Conservation (phyloP, 2,113 vertebrate species). For the Ramphastos sulfuratus region DNA sequence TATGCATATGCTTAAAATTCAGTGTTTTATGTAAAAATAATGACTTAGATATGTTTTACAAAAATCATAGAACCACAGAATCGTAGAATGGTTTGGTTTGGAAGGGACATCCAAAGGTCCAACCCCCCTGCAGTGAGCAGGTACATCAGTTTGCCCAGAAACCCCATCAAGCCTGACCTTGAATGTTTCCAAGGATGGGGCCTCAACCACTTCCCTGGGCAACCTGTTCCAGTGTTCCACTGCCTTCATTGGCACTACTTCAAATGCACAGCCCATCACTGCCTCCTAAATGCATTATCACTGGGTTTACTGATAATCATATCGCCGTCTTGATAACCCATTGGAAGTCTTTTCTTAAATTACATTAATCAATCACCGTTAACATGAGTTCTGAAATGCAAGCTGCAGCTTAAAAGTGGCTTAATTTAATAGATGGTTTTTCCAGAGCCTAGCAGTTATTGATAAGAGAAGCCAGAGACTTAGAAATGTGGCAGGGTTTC, state of each 20-base stretch:
- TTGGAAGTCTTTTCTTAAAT: slow-evolving; percentile 48
- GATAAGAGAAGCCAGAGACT: slow-evolving; percentile 27
- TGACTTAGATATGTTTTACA: background rate
- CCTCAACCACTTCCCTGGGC: too few relatives aligned
- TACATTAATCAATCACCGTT: slow-evolving; percentile 56
- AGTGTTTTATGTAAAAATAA: background rate
- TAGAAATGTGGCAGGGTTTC: slow-evolving; percentile 43
- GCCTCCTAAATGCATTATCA: background rate
- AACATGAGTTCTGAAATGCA: slow-evolving; percentile 40
- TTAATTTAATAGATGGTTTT: slow-evolving; percentile 61
- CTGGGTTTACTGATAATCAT: slow-evolving; percentile 19
- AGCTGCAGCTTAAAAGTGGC: slow-evolving; percentile 50
- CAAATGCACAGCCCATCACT: background rate
- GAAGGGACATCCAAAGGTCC: too few relatives aligned
- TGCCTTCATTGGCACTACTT: background rate
- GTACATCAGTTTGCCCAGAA: too few relatives aligned
- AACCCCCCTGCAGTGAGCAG: too few relatives aligned
- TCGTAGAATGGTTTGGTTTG: too few relatives aligned
- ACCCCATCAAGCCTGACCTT: too few relatives aligned
- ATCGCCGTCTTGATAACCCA: background rate
- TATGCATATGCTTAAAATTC: background rate
- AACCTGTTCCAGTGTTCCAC: too few relatives aligned
- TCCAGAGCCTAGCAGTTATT: slow-evolving; percentile 26
- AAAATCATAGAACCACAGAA: too few relatives aligned
- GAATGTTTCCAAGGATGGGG: too few relatives aligned